phyloP scores from a whole-genome alignment of 2,888 invertebrate genomes.

The Idaea aversata region DNA sequence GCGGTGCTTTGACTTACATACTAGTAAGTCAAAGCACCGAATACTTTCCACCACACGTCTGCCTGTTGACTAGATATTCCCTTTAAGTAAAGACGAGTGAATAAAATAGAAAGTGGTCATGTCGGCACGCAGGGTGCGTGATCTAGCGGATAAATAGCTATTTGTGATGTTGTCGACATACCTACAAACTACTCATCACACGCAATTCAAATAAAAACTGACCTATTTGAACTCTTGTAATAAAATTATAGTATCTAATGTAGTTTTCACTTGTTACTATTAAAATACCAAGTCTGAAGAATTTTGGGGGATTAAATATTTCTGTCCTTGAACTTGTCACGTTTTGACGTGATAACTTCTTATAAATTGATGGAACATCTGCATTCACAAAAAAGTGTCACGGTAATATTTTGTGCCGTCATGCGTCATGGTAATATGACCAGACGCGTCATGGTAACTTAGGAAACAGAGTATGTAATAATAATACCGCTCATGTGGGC shows the following conservation, averaged over 20 bases:
- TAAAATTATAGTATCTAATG: conserved; percentile 10
- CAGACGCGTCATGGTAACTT: no score
- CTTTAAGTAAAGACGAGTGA: conserved; percentile 15
- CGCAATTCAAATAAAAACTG: conserved; percentile 18
- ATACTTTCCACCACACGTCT: neutral
- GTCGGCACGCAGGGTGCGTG: conserved; percentile 22
- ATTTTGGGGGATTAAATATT: no score
- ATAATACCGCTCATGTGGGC: no score
- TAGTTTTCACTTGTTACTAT: neutral
- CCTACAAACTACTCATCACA: neutral
- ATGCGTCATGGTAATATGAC: no score
- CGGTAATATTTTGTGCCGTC: no score
- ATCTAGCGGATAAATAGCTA: conserved; percentile 18
- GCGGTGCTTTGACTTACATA: no score
- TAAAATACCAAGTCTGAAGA: no score
- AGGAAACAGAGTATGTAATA: no score
- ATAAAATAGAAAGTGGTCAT: conserved; percentile 47
- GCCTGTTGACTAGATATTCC: neutral
- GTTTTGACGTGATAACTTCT: no score
- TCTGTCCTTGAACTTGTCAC: no score
- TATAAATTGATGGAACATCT: no score
- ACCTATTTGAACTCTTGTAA: conserved; percentile 19
- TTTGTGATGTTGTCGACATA: conserved; percentile 14
- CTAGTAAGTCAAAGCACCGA: neutral
- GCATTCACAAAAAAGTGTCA: no score